Evolutionary conservation across 2,888 invertebrate genomes (phyloP).

Genomic region (Hedya salicella): DNA sequence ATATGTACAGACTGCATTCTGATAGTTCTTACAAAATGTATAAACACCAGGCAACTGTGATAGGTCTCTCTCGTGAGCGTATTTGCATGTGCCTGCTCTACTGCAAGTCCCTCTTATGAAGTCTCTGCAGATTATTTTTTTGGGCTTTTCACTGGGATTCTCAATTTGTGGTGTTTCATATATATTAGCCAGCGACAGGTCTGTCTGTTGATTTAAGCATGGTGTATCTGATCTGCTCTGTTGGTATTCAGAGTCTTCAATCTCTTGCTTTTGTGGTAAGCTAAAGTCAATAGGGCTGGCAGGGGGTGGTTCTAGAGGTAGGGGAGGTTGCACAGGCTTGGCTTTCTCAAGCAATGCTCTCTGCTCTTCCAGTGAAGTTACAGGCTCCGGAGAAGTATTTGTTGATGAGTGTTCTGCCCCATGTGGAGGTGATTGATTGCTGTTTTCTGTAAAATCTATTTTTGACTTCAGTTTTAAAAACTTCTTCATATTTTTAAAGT

Average conservation of each 20-base stretch:
- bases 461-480: conserved; percentile 63
- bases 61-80: conserved; percentile 63
- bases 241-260: conserved; percentile 54
- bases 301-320: conserved; percentile 60
- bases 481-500: conserved; percentile 73
- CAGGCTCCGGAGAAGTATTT: conserved; percentile 9
- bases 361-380: conserved; percentile 32
- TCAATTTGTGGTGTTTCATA: neutral
- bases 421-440: conserved; percentile 37
- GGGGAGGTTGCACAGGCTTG: conserved; percentile 56
- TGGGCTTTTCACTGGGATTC: conserved; percentile 8
- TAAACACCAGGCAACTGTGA: conserved; percentile 63
- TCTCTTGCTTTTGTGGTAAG: conserved; percentile 53
- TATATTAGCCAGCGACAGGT: neutral
- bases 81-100: conserved; percentile 59
- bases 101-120: conserved; percentile 66
- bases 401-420: conserved; percentile 10
- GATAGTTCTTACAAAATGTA: conserved; percentile 70
- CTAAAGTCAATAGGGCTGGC: conserved; percentile 47
- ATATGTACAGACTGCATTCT: conserved; percentile 61
- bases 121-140: conserved; percentile 62
- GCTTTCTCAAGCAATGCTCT: conserved; percentile 28
- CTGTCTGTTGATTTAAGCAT: neutral
- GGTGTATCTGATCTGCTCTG: conserved; percentile 8
- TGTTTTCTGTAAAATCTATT: conserved; percentile 54